These are phyloP conservation scores for Xenopus borealis DNA, from an alignment of 2,113 vertebrate species.

Conservation along the genomic window DNA sequence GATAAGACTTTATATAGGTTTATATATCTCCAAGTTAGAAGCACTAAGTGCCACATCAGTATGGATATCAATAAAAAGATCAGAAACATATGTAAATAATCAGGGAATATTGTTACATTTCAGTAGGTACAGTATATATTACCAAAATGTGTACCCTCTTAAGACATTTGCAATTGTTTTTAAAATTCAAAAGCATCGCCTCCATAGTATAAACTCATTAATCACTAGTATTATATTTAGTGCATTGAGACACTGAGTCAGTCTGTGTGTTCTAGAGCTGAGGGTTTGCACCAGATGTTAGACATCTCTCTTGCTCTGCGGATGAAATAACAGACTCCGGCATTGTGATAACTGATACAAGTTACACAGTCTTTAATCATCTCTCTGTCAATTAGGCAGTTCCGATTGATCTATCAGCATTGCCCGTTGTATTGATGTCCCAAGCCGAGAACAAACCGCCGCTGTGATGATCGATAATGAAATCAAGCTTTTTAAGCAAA, in stretches of 20 bases:
- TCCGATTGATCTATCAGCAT: slow-evolving; percentile 35
- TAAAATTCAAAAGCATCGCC: not conserved
- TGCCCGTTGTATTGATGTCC: slow-evolving; percentile 11
- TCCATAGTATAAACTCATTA: not conserved
- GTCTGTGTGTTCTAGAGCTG: not conserved
- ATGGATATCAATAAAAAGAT: too few species aligned
- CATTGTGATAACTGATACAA: slow-evolving; percentile 17
- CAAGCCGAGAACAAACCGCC: not conserved
- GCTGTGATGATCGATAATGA: slow-evolving; percentile 33
- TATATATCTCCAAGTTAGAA: too few species aligned
- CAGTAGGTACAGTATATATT: too few species aligned
- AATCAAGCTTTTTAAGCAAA: slow-evolving; percentile 8
- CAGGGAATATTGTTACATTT: too few species aligned
- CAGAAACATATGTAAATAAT: too few species aligned
- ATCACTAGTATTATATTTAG: not conserved
- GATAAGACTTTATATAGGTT: too few species aligned
- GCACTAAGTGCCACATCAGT: too few species aligned
- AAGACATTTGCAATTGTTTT: not conserved
- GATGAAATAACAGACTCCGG: slow-evolving; percentile 16
- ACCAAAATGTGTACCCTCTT: too few species aligned
- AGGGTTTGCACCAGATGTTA: slow-evolving; percentile 17
- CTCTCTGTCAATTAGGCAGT: slow-evolving; percentile 14
- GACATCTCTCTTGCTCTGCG: not conserved
- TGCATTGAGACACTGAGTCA: not conserved
- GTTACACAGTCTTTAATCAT: slow-evolving; percentile 37